Percentiles rank a stretch among this genome's conserved stretches.
Evolutionary conservation across 2,797 vertebrate species (phyloP).

Genomic region (Ptychobarbus kaznakovi): DNA sequence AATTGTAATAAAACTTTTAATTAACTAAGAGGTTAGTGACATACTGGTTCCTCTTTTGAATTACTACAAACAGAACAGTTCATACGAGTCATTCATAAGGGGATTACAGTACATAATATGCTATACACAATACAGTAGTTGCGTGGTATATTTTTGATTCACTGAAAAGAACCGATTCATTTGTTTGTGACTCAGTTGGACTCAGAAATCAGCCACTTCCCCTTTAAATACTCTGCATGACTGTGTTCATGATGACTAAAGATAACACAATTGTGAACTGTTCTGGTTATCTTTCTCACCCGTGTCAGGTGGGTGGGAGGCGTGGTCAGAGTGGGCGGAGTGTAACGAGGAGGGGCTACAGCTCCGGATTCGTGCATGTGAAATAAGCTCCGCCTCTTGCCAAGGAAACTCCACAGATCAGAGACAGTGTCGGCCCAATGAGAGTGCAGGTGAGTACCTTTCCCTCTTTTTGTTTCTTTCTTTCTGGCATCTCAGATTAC

Average conservation of each 20-base stretch:
- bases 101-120: background rate
- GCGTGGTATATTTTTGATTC: background rate
- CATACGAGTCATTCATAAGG: background rate
- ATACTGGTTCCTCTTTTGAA: background rate
- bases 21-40: too few species aligned
- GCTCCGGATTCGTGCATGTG: slow-evolving; percentile 79
- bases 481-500: background rate
- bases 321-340: slow-evolving; percentile 87
- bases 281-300: background rate
- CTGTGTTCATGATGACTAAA: background rate
- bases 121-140: background rate
- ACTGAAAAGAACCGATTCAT: background rate
- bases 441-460: slow-evolving; percentile 82
- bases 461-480: background rate
- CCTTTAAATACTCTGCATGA: background rate
- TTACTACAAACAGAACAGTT: background rate
- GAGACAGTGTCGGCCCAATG: slow-evolving; percentile 81
- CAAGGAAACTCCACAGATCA: slow-evolving; percentile 85
- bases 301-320: slow-evolving; percentile 82
- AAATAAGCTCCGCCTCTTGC: slow-evolving; percentile 79
- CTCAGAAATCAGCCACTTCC: background rate
- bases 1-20: too few species aligned
- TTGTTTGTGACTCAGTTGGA: background rate
- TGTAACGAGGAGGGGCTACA: slow-evolving; percentile 83
- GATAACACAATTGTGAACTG: background rate